Base-by-base conservation (phyloP, 2,797 vertebrate species). In the Eurystomus glaucurus region DNA sequence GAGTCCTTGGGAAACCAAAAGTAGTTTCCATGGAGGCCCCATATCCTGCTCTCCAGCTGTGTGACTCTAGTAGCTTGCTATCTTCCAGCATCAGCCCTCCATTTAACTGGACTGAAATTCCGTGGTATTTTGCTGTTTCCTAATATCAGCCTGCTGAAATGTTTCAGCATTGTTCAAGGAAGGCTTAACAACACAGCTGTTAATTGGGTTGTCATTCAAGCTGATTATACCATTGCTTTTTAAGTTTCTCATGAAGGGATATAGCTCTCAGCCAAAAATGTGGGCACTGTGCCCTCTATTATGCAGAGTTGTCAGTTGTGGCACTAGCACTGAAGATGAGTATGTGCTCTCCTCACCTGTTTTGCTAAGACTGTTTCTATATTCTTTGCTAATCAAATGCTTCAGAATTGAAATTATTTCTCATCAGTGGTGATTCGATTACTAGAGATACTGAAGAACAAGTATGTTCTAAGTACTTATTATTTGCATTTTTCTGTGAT, bases 1-100 rank as follows among this genome's bases (percentile, higher is more conserved):
- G 43, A n/a, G 13, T 43, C 48, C 58, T 33, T 91, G 51, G 25
- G 22, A 16, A 31, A 29, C 3, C 71, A 60, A 2, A 68, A 19
- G 17, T 28, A 15, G 3, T 75, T 18, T 58, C 20, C 22, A 8
- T 5, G 9, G 37, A 81, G 5, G 10, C 2, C 8, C 21, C 11
- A 4, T 11, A 3, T 14, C 19, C 25, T 26, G 0, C 33, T 14
- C 3, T 21, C 14, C 4, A 2, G 9, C 28, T 37, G 19, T 0
- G 1, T 45, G 55, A 28, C 37, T 50, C 15, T 37, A 51, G 7
- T 11, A 21, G 14, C 25, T 37, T 62, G 12, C 10, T 29, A 76
- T 29, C 51, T 66, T 18, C 31, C 37, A 58, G 4, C 13, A 25
- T 16, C 57, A 69, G 14, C 25, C 62, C 14, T 66, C n/a, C 29